phyloP scores from a whole-genome alignment of 1,140 invertebrate genomes.

The Triops longicaudatus region DNA sequence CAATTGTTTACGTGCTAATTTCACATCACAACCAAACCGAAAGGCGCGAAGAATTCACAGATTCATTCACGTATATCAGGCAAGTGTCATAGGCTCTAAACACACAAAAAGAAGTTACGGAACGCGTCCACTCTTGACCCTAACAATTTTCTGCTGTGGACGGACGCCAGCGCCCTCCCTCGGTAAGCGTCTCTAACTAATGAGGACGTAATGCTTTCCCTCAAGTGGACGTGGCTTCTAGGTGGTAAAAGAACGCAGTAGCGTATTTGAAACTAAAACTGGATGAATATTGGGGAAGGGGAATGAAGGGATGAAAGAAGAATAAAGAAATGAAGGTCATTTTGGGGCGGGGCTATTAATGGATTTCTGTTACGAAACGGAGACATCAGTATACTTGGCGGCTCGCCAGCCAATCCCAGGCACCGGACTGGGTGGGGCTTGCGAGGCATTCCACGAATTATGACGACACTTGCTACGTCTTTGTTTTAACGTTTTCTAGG shows the following conservation, averaged over 20 bases:
- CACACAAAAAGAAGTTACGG: conserved; percentile 11
- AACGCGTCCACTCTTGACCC: not conserved
- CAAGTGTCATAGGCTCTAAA: not conserved
- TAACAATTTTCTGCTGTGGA: not conserved
- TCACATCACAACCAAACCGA: not conserved
- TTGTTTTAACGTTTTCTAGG: too few species aligned
- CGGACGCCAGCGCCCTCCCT: not conserved
- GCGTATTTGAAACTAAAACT: not conserved
- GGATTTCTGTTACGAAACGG: too few species aligned
- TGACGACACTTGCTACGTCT: too few species aligned
- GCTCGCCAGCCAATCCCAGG: too few species aligned
- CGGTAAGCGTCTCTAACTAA: not conserved
- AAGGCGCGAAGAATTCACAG: not conserved
- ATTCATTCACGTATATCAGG: not conserved
- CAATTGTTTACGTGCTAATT: not conserved
- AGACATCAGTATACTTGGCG: too few species aligned
- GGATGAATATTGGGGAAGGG: not conserved
- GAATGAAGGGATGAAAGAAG: not conserved
- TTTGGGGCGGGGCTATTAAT: too few species aligned
- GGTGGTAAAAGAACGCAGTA: not conserved
- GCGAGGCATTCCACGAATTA: too few species aligned
- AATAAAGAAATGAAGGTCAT: not conserved
- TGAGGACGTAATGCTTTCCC: not conserved
- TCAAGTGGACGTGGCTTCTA: not conserved
- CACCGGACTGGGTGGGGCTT: too few species aligned